Conservation (phyloP, 2,888 invertebrate genomes). For the Limnephilus auricula region DNA sequence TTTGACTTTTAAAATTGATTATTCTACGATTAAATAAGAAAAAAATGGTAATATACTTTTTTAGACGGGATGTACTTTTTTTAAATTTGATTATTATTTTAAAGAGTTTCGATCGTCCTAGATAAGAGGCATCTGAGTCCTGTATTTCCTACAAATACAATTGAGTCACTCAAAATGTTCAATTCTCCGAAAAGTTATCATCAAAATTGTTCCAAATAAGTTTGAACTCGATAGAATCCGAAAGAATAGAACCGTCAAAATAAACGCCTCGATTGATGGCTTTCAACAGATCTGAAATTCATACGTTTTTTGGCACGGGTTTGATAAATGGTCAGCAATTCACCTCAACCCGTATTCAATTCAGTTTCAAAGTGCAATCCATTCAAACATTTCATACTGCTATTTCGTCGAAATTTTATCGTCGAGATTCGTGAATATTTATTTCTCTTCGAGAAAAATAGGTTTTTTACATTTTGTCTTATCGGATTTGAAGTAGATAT, state of each 20-base stretch:
- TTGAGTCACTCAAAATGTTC: not conserved
- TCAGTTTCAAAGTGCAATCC: not conserved
- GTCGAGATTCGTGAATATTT: not conserved
- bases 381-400: not conserved
- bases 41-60: too few relatives aligned
- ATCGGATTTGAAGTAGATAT: not conserved
- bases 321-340: not conserved
- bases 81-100: too few relatives aligned
- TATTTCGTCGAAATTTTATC: not conserved
- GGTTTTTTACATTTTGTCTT: not conserved
- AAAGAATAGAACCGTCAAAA: not conserved
- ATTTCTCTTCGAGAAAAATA: not conserved
- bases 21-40: too few relatives aligned
- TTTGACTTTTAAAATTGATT: too few relatives aligned
- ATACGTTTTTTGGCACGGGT: not conserved
- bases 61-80: too few relatives aligned
- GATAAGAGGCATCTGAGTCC: too few relatives aligned
- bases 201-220: not conserved
- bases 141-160: not conserved
- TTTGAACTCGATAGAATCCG: not conserved
- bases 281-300: not conserved
- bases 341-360: not conserved
- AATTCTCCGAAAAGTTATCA: not conserved
- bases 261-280: not conserved
- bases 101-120: too few relatives aligned